Base-by-base conservation (phyloP, 1,140 invertebrate species). In the Ceratitis capitata region DNA sequence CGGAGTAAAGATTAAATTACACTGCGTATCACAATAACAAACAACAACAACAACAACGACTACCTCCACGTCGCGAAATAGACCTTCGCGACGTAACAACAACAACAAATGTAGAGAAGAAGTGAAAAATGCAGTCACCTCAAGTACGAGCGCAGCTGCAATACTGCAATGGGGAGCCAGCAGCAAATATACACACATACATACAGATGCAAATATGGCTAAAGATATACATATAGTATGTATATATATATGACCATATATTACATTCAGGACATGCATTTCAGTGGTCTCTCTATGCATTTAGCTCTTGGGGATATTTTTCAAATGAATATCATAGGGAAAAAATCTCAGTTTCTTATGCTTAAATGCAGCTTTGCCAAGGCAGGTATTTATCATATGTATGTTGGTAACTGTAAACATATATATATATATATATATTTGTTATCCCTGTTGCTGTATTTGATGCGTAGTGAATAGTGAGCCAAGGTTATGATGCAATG, bases 1-100 rank as follows among this genome's bases (percentile, higher is more conserved):
- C 19, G 26, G 69, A 45, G 35, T 23, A 78, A 42, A 78, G 69
- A 78, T 78, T 78, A 78, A 78, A 78, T 78, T 78, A 32, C n/a
- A n/a, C 69, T 78, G 35, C 69, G 12, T 78, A 2, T 23, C 39
- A 9, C 32, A 78, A 56, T n/a, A 78, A 9, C 23, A 78, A 45
- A 19, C 9, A 23, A 45, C 9, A 45, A 45, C n/a, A 78, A 78
- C 39, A 45, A 45, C 69, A 45, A 61, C 56, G n/a, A 64, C 10
- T n/a, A 9, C 4, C 0, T 5, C 1, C 32, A 69, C 51, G 4
- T 16, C n/a, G n/a, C n/a, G n/a, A n/a, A n/a, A n/a, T n/a, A n/a
- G n/a, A n/a, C n/a, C n/a, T n/a, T n/a, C n/a, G n/a, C n/a, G 47
- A 49, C 14, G 51, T 69, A 29, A 39, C 16, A 69, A 69, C 14